Base-by-base conservation (phyloP, 2,888 invertebrate genomes). In the Gymnosoma rotundatum region DNA sequence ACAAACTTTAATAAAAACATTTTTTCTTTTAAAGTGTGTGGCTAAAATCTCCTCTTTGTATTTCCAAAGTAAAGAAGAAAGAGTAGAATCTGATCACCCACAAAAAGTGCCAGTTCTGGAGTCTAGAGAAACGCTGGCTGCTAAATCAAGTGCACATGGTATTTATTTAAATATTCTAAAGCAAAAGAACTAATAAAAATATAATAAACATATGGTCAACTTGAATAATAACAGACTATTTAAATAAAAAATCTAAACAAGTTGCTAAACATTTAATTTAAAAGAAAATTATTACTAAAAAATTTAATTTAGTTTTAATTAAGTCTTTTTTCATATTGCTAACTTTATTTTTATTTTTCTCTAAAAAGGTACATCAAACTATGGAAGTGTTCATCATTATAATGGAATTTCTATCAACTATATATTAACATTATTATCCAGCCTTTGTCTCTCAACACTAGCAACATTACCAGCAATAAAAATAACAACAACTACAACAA, bases 1-100 rank as follows among this genome's bases (percentile, higher is more conserved):
- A 36, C 20, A 61, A 0, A 3, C 45, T 61, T 14, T 20, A 45
- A 4, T 12, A 36, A n/a, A 36, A 10, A n/a, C n/a, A 8, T 48
- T 32, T 45, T 48, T 18, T 12, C 0, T 1, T 0, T 3, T 8
- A 0, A 91, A 94, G 94, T 97, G 97, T 93, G 94, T 97, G 90
- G 97, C 97, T 72, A 97, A 96, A 88, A 97, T 97, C 91, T 96
- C 96, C 72, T 96, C 96, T 12, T 95, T 97, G 60, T 97, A 97
- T 92, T 96, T 96, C 95, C 94, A 96, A 88, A 96, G 96, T 91
- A 97, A 97, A 92, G 97, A 97, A 92, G 96, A 97, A 91, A 97
- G 96, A 90, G 96, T 97, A 63, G 96, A 96, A 91, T 96, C 96
- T 32, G 95, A 95, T 89, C 94, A 95, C 87, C 94, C 95, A 87